A percentile compares a stretch with the other conserved stretches of the same genome.
Conservation (phyloP, 2,113 vertebrate genomes). For the Xenopus borealis region DNA sequence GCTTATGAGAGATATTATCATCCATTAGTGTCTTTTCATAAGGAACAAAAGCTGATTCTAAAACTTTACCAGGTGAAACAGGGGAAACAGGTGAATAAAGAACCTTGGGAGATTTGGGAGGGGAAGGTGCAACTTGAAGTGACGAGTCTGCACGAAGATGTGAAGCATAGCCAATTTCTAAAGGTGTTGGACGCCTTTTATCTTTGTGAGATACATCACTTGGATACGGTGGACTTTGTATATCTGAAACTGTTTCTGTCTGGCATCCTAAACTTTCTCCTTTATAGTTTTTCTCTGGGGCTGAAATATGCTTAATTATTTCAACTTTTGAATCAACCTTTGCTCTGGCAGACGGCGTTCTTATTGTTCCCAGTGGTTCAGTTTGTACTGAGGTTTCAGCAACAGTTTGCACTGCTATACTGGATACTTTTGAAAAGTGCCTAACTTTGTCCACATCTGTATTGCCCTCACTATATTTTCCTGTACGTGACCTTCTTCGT, state of each 20-base stretch:
- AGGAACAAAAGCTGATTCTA: slow-evolving; percentile 89
- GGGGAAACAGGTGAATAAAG: slow-evolving; percentile 89
- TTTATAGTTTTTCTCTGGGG: slow-evolving; percentile 87
- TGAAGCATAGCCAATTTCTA: slow-evolving; percentile 85
- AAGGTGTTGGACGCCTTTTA: slow-evolving; percentile 82
- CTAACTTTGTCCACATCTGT: slow-evolving; percentile 72
- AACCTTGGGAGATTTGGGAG: slow-evolving; percentile 87
- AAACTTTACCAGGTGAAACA: slow-evolving; percentile 86
- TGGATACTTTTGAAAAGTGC: slow-evolving; percentile 83
- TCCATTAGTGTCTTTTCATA: slow-evolving; percentile 85
- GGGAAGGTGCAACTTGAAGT: slow-evolving; percentile 81
- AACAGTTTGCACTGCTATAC: slow-evolving; percentile 94
- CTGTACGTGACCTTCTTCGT: slow-evolving; percentile 77
- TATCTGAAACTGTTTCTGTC: slow-evolving; percentile 85
- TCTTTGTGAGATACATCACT: slow-evolving; percentile 77
- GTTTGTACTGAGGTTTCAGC: slow-evolving; percentile 97
- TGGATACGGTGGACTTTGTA: slow-evolving; percentile 67
- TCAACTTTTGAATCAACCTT: slow-evolving; percentile 88
- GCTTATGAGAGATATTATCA: slow-evolving; percentile 83
- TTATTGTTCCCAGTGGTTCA: slow-evolving; percentile 87
- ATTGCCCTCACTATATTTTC: slow-evolving; percentile 74
- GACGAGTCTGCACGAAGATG: slow-evolving; percentile 82
- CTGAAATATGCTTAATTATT: slow-evolving; percentile 93
- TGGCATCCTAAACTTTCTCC: slow-evolving; percentile 91
- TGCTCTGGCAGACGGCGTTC: slow-evolving; percentile 79